Evolutionary conservation across 2,888 invertebrate species (phyloP), one percentile per base, ranked within the genome.

Genomic region (Acleris sparsana): DNA sequence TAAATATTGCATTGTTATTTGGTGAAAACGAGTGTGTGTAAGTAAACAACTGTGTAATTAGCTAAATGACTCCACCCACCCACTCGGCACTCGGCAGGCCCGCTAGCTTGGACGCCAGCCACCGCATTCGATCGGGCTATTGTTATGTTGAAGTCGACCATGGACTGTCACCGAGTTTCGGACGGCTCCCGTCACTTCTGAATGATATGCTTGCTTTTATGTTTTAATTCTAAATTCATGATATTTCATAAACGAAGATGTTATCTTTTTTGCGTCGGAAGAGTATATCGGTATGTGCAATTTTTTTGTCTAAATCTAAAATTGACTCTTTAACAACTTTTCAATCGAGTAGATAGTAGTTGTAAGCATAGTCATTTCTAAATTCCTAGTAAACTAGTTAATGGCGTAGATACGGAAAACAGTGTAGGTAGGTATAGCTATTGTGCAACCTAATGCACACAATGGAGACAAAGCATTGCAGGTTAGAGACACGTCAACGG

Each of bases 71-170:
- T 62, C 61, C 61, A 65, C 68, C 72, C 77, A 70, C 78, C 76
- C 72, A 75, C 74, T 67, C 67, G 22, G 62, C 52, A 39, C 39
- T 39, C 39, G 39, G 39, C 39, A 67, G 69, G 48, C 43, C 56
- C 65, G 70, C 69, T 60, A 68, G 69, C 73, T 80, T 80, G 78
- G 80, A 79, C 71, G 70, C 62, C 64, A 67, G 78, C 81, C 80
- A 80, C 72, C 71, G 70, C 73, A 73, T 74, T 74, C 70, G 33
- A 73, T 72, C 70, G 71, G 72, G 74, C 74, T 77, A 80, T 77
- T 80, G 76, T 79, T 74, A 71, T 72, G 73, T 69, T 72, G 69
- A 73, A 73, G 74, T 74, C 68, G 69, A 61, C 70, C 67, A 69
- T 71, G 70, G 68, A 55, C 64, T 67, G 57, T 53, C 46, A 58